Base-by-base conservation (phyloP, 92 coral and sea anemone species). In the Epizoanthus ramosus region DNA sequence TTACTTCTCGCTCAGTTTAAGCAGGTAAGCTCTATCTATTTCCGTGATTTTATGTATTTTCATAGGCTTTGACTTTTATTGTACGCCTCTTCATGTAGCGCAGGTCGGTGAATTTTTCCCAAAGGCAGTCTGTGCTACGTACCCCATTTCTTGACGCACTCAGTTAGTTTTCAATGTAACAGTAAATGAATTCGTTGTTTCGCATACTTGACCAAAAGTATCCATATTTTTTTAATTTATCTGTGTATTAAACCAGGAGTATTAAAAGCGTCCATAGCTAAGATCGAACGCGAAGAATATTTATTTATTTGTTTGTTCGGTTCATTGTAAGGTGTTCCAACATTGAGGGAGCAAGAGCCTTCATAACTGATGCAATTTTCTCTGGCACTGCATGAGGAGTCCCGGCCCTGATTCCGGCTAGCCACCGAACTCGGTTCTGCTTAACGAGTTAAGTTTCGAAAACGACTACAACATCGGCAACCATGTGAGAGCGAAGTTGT, bases 281-380 rank as follows among this genome's bases (percentile, higher is more conserved):
- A 33, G 43, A 28, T 67, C 63, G 79, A 50, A 4, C 45, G 64
- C 39, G 79, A 73, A 73, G 64, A 53, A 52, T 21, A 73, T 54
- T 15, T 13, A 73, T 54, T 15, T 13, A 19, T 73, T 73, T 73
- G 79, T 73, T 73, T 63, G 54, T 63, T 73, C 63, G 41, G 53
- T 33, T 52, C 35, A 73, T 14, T 47, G 37, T 37, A 50, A 47
- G 59, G 79, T 73, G 63, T 53, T 50, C 24, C 63, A 43, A 73
- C 22, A 52, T 0, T 19, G 41, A 73, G 59, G 4, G 31, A 37
- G 43, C 3, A 37, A 37, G 6, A 5, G 43, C 0, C 43, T 37
- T 69, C 56, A 35, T 17, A 14, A 7, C 74, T 47, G 31, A 13
- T 22, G 54, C 54, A 52, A 69, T 22, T 35, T 22, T 17, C 17